Evolutionary conservation across 2,797 vertebrate genomes (phyloP), one percentile per base, ranked within the genome.

Genomic region (Selene dorsalis): DNA sequence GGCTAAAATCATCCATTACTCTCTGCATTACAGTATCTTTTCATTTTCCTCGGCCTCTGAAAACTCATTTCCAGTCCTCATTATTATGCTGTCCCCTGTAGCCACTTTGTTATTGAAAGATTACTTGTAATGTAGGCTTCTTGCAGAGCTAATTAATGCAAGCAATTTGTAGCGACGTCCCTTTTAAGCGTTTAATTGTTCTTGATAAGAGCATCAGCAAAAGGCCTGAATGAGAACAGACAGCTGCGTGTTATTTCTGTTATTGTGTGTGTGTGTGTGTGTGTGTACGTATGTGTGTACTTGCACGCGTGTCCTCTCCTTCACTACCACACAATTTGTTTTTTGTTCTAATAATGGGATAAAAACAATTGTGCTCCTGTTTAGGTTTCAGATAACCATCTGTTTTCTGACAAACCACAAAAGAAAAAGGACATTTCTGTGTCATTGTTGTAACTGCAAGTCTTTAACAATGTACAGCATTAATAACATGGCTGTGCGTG

Each of bases 121-220:
- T 89, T 87, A 72, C 76, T 84, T 76, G 73, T 83, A 88, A 87
- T 68, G 60, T 74, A 38, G 38, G 73, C 79, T 65, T 71, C 75
- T 73, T 22, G 56, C 67, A 32, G 79, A 18, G 41, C 73, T 88
- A 87, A 91, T 91, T 81, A 83, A 87, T 88, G 77, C 82, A 89
- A 80, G 68, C 80, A 67, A 80, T 87, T 85, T 86, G 81, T 81
- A 58, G 38, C 13, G 14, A 71, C 64, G 7, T 89, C 66, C 63
- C 68, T 83, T 80, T 89, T 77, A 85, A 88, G 84, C 24, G 30
- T 77, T 72, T 83, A 85, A 90, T 86, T 91, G 76, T 67, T 90
- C 66, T 74, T 84, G 87, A 91, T 89, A 89, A 90, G 84, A 90
- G 59, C 32, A 50, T 75, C 68, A 78, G 79, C 55, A 59, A 62